Base-by-base conservation (phyloP, 2,888 invertebrate species). In the Epirrita christyi region DNA sequence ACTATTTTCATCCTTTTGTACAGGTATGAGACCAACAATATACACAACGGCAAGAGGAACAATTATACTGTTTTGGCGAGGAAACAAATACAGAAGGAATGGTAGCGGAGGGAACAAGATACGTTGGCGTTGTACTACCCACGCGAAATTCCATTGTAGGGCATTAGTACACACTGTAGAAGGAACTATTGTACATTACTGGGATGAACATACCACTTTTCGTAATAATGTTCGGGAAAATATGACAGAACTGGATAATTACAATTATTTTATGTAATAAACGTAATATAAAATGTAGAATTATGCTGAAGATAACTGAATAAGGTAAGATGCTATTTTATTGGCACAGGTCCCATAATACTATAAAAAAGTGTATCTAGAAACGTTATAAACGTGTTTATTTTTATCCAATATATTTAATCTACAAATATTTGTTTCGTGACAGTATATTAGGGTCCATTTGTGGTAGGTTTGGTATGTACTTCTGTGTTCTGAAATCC, bases 41-140 rank as follows among this genome's bases (percentile, higher is more conserved):
- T 38, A 38, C 8, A 38, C 13, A 38, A 14, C 55, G 43, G 59
- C 0, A 62, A 64, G 37, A 59, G 42, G 0, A 44, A 67, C 8
- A 10, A 27, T 34, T 9, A 13, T 42, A 0, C 28, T 48, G 38
- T 5, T 40, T 40, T 48, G 48, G 48, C 38, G 13, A 14, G 48
- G 48, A 6, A 40, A 40, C 40, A 48, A 29, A 29, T 48, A 48
- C 38, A 48, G 48, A 9, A 29, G n/a, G 13, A 48, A 40, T 29
- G 8, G 38, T 37, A 45, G 9, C 32, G 29, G n/a, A 27, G 55
- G 4, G 5, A 60, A 0, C 0, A 48, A 40, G 14, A 40, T 40
- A 1, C 13, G 40, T 7, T 74, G 74, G 74, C 46, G 61, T 8
- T 74, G 71, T 36, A 63, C 71, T 2, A 69, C 70, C 1, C 71